phyloP scores from a whole-genome alignment of 2,888 invertebrate genomes.

The Nasonovia ribisnigri region DNA sequence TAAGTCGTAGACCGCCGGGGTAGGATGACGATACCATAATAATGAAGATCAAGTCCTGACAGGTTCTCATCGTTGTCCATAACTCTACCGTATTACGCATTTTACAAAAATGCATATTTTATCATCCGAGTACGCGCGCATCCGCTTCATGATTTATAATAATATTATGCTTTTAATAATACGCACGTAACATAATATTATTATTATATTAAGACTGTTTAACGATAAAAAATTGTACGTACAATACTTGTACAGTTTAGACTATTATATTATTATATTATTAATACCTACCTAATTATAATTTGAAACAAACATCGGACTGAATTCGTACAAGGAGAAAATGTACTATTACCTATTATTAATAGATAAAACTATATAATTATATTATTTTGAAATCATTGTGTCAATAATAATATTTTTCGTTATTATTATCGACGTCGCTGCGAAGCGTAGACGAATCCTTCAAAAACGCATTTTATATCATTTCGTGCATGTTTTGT shows the following conservation, averaged over 20 bases:
- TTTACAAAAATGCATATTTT: neutral
- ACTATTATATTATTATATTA: neutral
- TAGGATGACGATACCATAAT: neutral
- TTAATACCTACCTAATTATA: neutral
- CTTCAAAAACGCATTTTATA: neutral
- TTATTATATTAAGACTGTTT: slow-evolving; percentile 12
- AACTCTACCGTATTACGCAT: neutral
- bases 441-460: neutral
- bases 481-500: neutral
- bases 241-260: slow-evolving; percentile 28
- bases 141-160: neutral
- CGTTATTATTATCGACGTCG: neutral
- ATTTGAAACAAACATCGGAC: neutral
- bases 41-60: neutral
- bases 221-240: neutral
- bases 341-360: neutral
- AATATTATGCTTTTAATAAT: neutral
- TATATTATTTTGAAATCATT: neutral
- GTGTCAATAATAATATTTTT: neutral
- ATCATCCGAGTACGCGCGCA: neutral
- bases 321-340: neutral
- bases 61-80: neutral
- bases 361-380: neutral
- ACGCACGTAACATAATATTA: neutral
- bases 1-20: neutral